Percentiles rank a stretch among this genome's conserved stretches.
Conservation (phyloP, 2,113 vertebrate species). For the Harpagus bidentatus region DNA sequence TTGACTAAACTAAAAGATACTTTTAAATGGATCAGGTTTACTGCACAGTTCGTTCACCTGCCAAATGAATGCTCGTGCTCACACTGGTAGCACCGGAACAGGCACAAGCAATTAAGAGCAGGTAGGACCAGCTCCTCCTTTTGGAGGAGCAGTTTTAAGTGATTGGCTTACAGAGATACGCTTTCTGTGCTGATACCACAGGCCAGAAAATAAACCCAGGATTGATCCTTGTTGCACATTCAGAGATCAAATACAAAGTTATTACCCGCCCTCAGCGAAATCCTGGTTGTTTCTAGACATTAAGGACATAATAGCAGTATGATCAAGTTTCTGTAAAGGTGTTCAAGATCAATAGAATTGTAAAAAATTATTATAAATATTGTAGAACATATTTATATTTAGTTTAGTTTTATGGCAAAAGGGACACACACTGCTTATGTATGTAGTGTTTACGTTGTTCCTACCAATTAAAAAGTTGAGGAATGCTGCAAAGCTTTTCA, state of each 20-base stretch:
- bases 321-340: not conserved
- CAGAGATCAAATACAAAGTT: not conserved
- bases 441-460: fast-evolving
- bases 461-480: not conserved
- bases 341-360: not conserved
- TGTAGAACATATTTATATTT: not conserved
- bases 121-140: not conserved
- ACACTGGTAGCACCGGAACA: not conserved
- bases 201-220: not conserved
- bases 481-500: not conserved
- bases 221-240: not conserved
- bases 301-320: not conserved
- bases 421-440: not conserved
- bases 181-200: not conserved
- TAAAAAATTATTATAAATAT: not conserved
- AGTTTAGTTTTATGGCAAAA: not conserved
- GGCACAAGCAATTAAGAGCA: not conserved
- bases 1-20: not conserved
- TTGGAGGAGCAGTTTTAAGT: not conserved
- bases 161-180: not conserved
- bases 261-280: not conserved
- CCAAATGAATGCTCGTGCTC: not conserved
- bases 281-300: not conserved
- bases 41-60: not conserved
- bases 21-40: not conserved